Conservation (phyloP, 2,113 vertebrate genomes). For the Dipodomys spectabilis region DNA sequence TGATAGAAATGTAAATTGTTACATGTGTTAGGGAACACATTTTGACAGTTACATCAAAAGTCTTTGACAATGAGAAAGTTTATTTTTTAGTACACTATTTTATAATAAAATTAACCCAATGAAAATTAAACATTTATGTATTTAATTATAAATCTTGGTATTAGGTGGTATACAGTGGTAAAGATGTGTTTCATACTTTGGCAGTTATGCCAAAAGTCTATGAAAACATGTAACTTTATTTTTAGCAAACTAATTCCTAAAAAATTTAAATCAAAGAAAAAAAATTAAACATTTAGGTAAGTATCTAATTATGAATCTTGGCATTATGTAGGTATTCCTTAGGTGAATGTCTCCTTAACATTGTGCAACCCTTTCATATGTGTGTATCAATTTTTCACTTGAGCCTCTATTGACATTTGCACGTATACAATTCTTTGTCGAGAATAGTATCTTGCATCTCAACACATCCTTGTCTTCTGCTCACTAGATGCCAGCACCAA, state of each 20-base stretch:
- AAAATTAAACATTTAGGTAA: not conserved
- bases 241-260: slow-evolving; percentile 24
- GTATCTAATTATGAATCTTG: slow-evolving; percentile 31
- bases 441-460: too few species aligned
- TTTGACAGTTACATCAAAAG: not conserved
- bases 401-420: not conserved
- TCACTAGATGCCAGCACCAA: rapidly evolving
- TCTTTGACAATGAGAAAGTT: slow-evolving; percentile 5
- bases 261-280: not conserved
- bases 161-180: not conserved
- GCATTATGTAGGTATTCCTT: not conserved
- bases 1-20: not conserved
- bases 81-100: not conserved
- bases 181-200: not conserved
- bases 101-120: slow-evolving; percentile 14
- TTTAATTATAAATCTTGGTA: slow-evolving; percentile 28
- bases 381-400: not conserved
- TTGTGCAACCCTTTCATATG: not conserved
- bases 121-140: not conserved
- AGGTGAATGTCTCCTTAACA: not conserved
- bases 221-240: slow-evolving; percentile 1
- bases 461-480: not conserved
- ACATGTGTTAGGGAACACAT: not conserved
- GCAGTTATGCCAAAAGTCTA: slow-evolving; percentile 9
- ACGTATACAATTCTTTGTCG: not conserved